Evolutionary conservation across 2,113 vertebrate genomes (phyloP).

Genomic region (Capreolus pygargus): DNA sequence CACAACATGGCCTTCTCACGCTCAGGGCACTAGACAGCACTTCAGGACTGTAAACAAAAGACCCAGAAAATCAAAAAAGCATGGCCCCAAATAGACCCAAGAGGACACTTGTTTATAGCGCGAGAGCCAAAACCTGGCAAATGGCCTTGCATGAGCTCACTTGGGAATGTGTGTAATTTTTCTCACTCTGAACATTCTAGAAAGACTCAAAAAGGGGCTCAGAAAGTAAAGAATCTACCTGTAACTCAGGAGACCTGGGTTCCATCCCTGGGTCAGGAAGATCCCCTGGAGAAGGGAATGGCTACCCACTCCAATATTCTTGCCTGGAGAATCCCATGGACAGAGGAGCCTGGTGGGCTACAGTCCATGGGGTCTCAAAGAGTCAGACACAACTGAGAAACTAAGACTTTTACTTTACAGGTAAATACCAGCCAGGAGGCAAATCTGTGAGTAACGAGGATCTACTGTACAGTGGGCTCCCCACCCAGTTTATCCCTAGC

Average conservation of each 20-base stretch:
- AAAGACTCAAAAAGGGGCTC: no score
- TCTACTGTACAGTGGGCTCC: rapidly evolving
- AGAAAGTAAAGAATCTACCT: neutral
- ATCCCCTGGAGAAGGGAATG: neutral
- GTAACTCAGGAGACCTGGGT: neutral
- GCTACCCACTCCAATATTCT: neutral
- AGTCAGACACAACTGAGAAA: neutral
- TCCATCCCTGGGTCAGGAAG: neutral
- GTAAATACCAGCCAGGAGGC: neutral
- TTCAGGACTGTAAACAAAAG: neutral
- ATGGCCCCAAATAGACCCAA: rapidly evolving
- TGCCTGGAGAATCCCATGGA: neutral
- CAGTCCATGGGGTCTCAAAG: neutral
- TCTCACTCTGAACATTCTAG: no score
- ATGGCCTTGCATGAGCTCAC: neutral
- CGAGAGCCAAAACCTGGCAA: neutral
- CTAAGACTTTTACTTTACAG: neutral
- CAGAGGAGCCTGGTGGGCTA: neutral
- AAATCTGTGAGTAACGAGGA: rapidly evolving
- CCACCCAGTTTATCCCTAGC: rapidly evolving
- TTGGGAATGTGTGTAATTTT: rapidly evolving
- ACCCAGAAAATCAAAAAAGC: neutral
- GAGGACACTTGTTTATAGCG: neutral
- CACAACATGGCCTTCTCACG: rapidly evolving
- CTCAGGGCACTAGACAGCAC: neutral